Evolutionary conservation across 2,888 invertebrate species (phyloP).

Genomic region (Parnassius apollo): DNA sequence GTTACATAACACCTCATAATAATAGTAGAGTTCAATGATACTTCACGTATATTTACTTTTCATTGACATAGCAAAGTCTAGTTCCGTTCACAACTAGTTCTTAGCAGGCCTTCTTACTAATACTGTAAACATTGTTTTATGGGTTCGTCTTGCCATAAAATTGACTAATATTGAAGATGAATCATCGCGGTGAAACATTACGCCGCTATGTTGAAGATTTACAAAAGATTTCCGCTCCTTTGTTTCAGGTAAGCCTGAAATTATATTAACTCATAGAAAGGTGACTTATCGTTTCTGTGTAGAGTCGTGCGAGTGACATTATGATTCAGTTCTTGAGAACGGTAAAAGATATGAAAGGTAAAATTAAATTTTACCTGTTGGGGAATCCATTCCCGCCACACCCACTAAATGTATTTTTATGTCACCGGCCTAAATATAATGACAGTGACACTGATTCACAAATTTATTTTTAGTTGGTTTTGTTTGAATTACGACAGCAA

Average conservation of each 20-base stretch:
- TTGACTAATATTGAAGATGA: constrained; percentile 43
- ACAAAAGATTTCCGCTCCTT: constrained; percentile 47
- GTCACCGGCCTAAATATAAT: constrained; percentile 10
- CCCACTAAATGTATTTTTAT: constrained; percentile 7
- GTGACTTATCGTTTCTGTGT: constrained; percentile 42
- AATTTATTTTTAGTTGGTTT: no score
- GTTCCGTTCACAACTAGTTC: constrained; percentile 32
- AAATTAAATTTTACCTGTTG: constrained; percentile 19
- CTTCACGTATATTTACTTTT: constrained; percentile 4
- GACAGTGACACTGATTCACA: background rate
- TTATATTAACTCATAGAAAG: constrained; percentile 33
- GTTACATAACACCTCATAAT: no score
- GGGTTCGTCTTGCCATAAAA: constrained; percentile 40
- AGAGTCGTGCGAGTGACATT: constrained; percentile 23
- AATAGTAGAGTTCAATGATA: no score
- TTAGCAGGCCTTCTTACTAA: constrained; percentile 38
- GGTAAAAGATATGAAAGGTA: constrained; percentile 1
- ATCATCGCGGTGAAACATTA: constrained; percentile 37
- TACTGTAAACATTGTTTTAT: constrained; percentile 40
- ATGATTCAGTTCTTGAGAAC: constrained; percentile 29
- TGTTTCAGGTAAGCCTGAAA: constrained; percentile 39
- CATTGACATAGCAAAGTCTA: constrained; percentile 22
- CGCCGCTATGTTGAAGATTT: constrained; percentile 41
- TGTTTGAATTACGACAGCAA: no score
- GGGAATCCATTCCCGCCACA: constrained; percentile 5